Conservation (phyloP, 1,140 invertebrate genomes). For the Eciton burchellii region DNA sequence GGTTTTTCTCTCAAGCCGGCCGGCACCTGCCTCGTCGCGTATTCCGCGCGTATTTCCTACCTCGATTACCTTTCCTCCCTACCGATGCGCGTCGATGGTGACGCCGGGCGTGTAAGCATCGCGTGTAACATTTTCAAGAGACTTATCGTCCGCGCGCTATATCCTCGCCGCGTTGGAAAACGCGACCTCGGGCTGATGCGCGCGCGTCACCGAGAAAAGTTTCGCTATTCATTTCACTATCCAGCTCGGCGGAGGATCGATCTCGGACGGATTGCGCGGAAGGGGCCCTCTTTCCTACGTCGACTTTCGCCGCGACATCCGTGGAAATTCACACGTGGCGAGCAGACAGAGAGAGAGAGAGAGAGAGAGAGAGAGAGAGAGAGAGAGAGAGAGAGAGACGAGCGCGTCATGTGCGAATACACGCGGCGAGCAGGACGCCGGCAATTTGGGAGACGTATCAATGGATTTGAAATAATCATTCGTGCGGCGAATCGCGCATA, state of each 20-base stretch:
- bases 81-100: neutral
- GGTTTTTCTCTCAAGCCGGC: slow-evolving; percentile 40
- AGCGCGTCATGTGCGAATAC: neutral
- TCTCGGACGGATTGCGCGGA: slow-evolving; percentile 14
- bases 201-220: slow-evolving; percentile 11
- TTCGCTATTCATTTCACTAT: slow-evolving; percentile 16
- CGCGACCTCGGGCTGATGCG: neutral
- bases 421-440: neutral
- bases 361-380: too few relatives aligned
- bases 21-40: neutral
- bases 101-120: too few relatives aligned
- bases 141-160: neutral
- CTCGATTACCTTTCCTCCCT: slow-evolving; percentile 3
- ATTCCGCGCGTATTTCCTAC: slow-evolving; percentile 3
- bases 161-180: slow-evolving; percentile 15
- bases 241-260: slow-evolving; percentile 26
- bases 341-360: too few relatives aligned
- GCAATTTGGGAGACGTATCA: neutral
- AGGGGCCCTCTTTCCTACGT: neutral
- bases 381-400: neutral
- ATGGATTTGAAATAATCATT: slow-evolving; percentile 11
- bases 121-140: slow-evolving; percentile 22
- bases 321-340: slow-evolving; percentile 15
- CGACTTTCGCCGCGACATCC: slow-evolving; percentile 4
- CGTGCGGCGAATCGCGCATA: neutral